Evolutionary conservation across 2,113 vertebrate species (phyloP), one percentile per base, ranked within the genome.

Genomic region (Meleagris gallopavo): DNA sequence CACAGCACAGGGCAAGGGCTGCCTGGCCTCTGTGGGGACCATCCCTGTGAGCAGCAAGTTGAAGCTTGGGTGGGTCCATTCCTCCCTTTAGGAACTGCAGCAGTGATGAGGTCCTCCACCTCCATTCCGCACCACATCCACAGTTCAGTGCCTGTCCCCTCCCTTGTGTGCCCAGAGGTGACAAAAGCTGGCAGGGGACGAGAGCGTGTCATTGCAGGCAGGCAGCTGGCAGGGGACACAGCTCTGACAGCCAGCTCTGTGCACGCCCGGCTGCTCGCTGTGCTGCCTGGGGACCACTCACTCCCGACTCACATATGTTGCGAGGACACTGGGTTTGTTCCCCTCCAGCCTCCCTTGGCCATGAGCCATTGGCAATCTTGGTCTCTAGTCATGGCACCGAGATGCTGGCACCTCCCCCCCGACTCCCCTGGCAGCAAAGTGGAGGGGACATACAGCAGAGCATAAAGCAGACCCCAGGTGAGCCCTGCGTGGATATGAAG

Each of bases 11-110:
- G 70, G 16, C 46, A 32, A 74, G 15, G 13, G 25, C 70, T 94
- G 73, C 76, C 60, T 45, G 40, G 57, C 64, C 77, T 18, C 2
- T 2, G 18, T 34, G 24, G 50, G 22, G 32, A 11, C 74, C 8
- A 8, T 13, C 58, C 34, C 19, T 0, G 0, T 6, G 8, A 34
- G 19, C 27, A 66, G 45, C 27, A 1, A 32, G 3, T 3, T 61
- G 55, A 29, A 5, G 3, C 10, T 77, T 0, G 0, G 2, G 13
- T 0, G 2, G 11, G 19, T 46, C 64, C 11, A 0, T 21, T 40
- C 38, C 9, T 45, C 27, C 8, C 13, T 66, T 62, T 10, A 8
- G 30, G 27, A 32, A 24, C 58, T 69, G 19, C 0, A 0, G 43
- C 30, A 58, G 15, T 20, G 18, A 8, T 1, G 6, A 57, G 48